Conservation (phyloP, 1,140 invertebrate species). For the Caenorhabditis remanei region DNA sequence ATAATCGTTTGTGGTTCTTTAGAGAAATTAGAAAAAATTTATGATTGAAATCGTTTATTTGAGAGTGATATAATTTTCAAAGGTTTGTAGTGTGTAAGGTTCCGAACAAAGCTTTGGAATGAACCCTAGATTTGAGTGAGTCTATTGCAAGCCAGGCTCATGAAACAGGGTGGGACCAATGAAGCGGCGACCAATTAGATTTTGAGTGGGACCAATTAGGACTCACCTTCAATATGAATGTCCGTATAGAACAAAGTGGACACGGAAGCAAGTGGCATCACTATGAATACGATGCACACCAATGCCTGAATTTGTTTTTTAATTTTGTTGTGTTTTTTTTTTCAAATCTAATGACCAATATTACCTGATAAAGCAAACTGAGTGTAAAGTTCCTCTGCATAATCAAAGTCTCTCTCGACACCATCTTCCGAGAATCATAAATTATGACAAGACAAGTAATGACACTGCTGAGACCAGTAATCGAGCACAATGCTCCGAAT, state of each 20-base stretch:
- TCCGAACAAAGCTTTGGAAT: no score
- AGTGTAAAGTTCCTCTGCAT: slow-evolving; percentile 32
- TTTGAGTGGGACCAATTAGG: no score
- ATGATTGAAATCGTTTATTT: no score
- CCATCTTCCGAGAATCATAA: slow-evolving; percentile 36
- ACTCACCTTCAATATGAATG: background rate
- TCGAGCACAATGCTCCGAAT: background rate
- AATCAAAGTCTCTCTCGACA: slow-evolving; percentile 3
- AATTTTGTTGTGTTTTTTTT: no score
- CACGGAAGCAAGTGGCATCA: background rate
- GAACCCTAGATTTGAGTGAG: no score
- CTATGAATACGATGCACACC: background rate
- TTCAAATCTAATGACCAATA: background rate
- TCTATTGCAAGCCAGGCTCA: no score
- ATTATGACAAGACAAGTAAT: background rate
- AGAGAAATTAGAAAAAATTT: no score
- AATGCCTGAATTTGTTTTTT: background rate
- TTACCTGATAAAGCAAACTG: slow-evolving; percentile 30
- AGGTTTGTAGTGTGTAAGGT: no score
- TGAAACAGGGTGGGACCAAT: no score
- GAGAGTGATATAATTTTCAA: background rate
- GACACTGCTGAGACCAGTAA: slow-evolving; percentile 25
- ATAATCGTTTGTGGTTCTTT: no score
- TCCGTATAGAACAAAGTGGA: slow-evolving; percentile 20
- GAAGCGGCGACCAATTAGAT: no score